Base-by-base conservation (phyloP, 2,113 vertebrate genomes). In the Apteryx owenii region DNA sequence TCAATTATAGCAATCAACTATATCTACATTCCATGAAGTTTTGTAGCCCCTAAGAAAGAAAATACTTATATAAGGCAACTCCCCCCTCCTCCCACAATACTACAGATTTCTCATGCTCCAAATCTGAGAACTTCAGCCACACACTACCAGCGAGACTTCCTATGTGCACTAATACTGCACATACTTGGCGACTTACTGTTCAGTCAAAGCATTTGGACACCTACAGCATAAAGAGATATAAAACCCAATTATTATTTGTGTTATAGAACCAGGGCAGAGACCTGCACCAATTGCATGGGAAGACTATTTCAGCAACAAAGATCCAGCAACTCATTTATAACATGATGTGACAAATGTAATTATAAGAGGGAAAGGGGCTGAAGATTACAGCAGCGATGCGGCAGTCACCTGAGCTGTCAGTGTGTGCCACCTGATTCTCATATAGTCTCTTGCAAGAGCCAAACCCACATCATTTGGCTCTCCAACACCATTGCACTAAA, bases 91-190 rank as follows among this genome's bases (percentile, higher is more conserved):
- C 73, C 71, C 64, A 31, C 16, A 3, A 3, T 23, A 1, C 0
- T 2, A 29, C 54, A 78, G 22, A 44, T 21, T 44, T 20, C 53
- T 7, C 0, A 0, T 53, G 21, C 0, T 0, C 29, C 36, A 0
- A 0, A 4, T 4, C 29, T 0, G 1, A 48, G 75, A 44, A 70
- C 65, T 31, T 48, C 73, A 28, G 48, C 22, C 36, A 5, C 29
- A 1, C 84, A 10, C 7, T 7, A 64, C 40, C 13, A 61, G 69
- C 1, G 50, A 72, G 28, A 31, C 48, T 51, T 28, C 2, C 3
- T 4, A 4, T 1, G 1, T 14, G 42, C 28, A 11, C 26, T 17
- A 16, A 4, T 3, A 40, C 4, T 18, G 61, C 2, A 25, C 40
- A 31, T 17, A 18, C 54, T 58, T 29, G 17, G 28, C 29, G 48